Base-by-base conservation (phyloP, 2,888 invertebrate genomes). In the Gymnoscelis rufifasciata region DNA sequence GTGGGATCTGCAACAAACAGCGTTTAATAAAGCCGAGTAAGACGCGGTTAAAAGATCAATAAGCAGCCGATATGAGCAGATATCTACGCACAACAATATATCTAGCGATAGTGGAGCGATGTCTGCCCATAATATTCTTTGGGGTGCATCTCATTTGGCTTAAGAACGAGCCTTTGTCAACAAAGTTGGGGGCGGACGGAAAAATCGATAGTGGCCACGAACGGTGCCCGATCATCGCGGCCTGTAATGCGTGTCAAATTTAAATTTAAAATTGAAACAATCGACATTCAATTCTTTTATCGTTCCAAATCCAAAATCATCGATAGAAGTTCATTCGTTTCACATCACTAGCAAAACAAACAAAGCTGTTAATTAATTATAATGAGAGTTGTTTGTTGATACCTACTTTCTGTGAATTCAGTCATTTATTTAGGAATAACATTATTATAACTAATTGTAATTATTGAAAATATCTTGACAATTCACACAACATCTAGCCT, bases 61-160 rank as follows among this genome's bases (percentile, higher is more conserved):
- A 81, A 75, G 69, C 70, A 68, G 71, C 62, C 74, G 73, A 78
- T 79, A 79, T 76, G 74, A 75, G 76, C 66, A 67, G 71, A 71
- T 74, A 71, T 75, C 73, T 68, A 64, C 71, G 65, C 66, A 71
- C 71, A 71, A 68, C 70, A 68, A 71, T 75, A 74, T 72, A 71
- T 69, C 70, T 68, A 69, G 69, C 74, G 80, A 80, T 80, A 81
- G 81, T 80, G 86, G 74, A 79, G 74, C 86, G 78, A 86, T 86
- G 87, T 86, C 87, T 84, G 87, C 80, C 87, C 86, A 83, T 88
- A 88, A 88, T 88, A 88, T 88, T 84, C 86, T 88, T 87, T 84
- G 78, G 87, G 87, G 87, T 88, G 87, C 87, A 88, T 88, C 88
- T 88, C 87, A 88, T 88, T 88, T 87, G 82, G 83, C 79, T 80